Evolutionary conservation across 2,113 vertebrate species (phyloP).

Genomic region (Pyrgilauda ruficollis): DNA sequence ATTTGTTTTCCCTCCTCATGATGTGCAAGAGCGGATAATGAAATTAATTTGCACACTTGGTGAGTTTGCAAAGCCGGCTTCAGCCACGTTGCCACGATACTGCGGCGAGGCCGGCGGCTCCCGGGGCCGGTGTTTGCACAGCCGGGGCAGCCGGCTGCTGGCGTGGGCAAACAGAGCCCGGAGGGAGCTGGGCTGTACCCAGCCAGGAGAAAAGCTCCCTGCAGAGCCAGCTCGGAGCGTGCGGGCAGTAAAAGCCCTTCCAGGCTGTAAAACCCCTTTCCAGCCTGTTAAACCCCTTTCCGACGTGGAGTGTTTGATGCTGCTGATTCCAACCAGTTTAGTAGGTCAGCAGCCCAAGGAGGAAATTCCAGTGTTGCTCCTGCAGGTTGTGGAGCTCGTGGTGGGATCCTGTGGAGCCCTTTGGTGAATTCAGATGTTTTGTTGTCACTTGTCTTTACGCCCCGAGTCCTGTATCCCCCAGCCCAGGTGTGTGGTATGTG

Average conservation of each 20-base stretch:
- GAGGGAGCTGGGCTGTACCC: not conserved
- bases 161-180: not conserved
- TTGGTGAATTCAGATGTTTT: not conserved
- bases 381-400: not conserved
- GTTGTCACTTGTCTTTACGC: not conserved
- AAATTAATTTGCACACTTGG: conserved; percentile 80
- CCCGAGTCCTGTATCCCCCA: not conserved
- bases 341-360: not conserved
- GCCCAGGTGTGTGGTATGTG: fast-evolving
- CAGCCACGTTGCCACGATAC: conserved; percentile 83
- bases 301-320: fast-evolving
- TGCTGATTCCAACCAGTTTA: not conserved
- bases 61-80: conserved; percentile 72
- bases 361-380: not conserved
- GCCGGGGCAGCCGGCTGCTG: not conserved
- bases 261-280: not conserved
- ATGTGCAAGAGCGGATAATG: conserved; percentile 76
- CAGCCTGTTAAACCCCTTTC: not conserved
- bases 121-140: conserved; percentile 74
- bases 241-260: not conserved
- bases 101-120: conserved; percentile 62
- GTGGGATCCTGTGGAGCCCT: fast-evolving
- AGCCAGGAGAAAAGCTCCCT: not conserved
- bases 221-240: not conserved
- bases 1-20: conserved; percentile 72